Evolutionary conservation across 2,113 vertebrate genomes (phyloP).

Genomic region (Channa maculata): DNA sequence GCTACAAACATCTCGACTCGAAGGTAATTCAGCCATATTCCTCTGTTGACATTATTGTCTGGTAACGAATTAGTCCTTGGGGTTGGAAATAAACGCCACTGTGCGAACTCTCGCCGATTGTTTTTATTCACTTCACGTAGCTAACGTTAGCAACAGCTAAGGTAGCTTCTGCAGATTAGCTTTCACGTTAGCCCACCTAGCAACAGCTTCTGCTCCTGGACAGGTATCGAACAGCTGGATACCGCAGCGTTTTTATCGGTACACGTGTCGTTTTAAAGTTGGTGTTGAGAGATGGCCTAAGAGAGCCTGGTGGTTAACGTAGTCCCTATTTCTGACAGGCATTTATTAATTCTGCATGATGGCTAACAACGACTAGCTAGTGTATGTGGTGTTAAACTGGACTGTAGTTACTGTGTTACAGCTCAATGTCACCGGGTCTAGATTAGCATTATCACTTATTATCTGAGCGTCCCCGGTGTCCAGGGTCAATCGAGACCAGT

Average conservation of each 20-base stretch:
- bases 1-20: conserved; percentile 33
- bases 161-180: conserved; percentile 54
- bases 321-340: not conserved
- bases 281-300: not conserved
- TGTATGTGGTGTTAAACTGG: conserved; percentile 35
- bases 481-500: not conserved
- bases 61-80: not conserved
- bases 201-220: conserved; percentile 6
- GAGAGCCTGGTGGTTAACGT: too few species aligned
- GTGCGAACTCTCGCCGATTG: not conserved
- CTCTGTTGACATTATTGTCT: not conserved
- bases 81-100: not conserved
- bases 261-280: not conserved
- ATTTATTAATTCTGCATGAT: conserved; percentile 1
- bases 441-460: conserved; percentile 27
- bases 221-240: conserved; percentile 1
- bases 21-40: conserved; percentile 55
- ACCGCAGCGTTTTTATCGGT: not conserved
- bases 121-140: conserved; percentile 15
- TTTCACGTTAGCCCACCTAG: conserved; percentile 41
- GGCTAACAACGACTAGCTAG: conserved; percentile 43
- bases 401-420: conserved; percentile 1
- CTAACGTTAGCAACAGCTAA: conserved; percentile 43
- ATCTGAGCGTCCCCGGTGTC: not conserved
- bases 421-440: conserved; percentile 43